Evolutionary conservation across 2,888 invertebrate genomes (phyloP), one percentile per base, ranked within the genome.

Genomic region (Drosophila anceps): DNA sequence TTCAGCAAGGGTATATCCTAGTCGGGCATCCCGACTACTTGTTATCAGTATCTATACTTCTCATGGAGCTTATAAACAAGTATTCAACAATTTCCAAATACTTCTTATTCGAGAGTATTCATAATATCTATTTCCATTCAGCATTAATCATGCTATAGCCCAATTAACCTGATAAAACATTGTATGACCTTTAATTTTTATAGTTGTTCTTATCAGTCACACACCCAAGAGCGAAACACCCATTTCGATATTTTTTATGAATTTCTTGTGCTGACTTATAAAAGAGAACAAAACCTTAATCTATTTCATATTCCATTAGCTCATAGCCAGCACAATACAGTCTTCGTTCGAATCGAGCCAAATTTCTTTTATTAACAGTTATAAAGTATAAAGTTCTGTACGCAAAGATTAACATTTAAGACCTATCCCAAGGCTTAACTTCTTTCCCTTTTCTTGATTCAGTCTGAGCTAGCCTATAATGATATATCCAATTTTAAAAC

Each of bases 381-480:
- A 33, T 51, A 13, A 13, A 7, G 12, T 12, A 5, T 29, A 29
- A 29, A 5, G 5, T 18, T 10, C n/a, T n/a, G n/a, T n/a, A 10
- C 9, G 10, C 8, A 20, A 46, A 24, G n/a, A n/a, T n/a, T 48
- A 48, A 12, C 18, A 18, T 13, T 50, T 20, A 33, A 8, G 50
- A 51, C 31, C 50, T 33, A 51, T 33, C 50, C 31, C 50, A 51
- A 51, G 50, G 35, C 12, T 20, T 7, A 20, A 51, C 2, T 51
- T 33, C 33, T 33, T 35, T 51, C 18, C 33, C 20, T 51, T 33
- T 51, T 12, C 48, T 20, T 43, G 18, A 15, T n/a, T 27, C 8
- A 27, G 3, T 15, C 8, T 27, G 2, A 15, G 2, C n/a, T 9
- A n/a, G n/a, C n/a, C n/a, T 46, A 46, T 46, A 27, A 20, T 12